These are phyloP conservation scores for Sebastolobus alascanus DNA, from an alignment of 2,797 vertebrate species.

Conservation along the genomic window DNA sequence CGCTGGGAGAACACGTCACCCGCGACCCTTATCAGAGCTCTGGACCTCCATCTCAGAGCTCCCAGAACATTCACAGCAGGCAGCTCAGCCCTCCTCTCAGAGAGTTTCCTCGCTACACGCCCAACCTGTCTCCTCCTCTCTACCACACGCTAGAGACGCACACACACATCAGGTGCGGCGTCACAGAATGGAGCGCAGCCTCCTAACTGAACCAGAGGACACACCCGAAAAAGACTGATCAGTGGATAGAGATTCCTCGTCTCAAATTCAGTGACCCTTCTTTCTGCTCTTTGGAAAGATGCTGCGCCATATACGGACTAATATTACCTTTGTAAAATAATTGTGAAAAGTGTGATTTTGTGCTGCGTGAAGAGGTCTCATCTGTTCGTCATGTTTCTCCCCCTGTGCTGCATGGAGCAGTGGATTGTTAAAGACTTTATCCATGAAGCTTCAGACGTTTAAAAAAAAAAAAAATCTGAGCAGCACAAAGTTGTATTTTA, in stretches of 20 bases:
- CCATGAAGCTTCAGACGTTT: constrained; percentile 17
- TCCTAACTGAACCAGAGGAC: constrained; percentile 85
- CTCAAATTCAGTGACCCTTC: constrained; percentile 32
- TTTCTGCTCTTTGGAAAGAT: constrained; percentile 48
- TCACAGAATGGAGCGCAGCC: constrained; percentile 93
- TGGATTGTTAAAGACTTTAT: constrained; percentile 40
- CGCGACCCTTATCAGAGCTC: constrained; percentile 88
- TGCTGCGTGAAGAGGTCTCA: constrained; percentile 61
- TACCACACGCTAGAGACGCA: constrained; percentile 92
- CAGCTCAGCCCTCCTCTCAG: constrained; percentile 88
- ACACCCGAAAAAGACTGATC: constrained; percentile 31
- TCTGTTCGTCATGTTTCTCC: constrained; percentile 30
- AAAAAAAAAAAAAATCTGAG: constrained; percentile 15
- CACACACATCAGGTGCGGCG: constrained; percentile 86
- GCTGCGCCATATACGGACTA: constrained; percentile 43
- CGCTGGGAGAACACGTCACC: constrained; percentile 83
- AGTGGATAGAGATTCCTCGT: constrained; percentile 39
- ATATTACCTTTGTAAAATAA: constrained; percentile 65
- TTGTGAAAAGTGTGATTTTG: constrained; percentile 70
- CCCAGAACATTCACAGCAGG: constrained; percentile 90
- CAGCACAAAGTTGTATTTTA: constrained; percentile 51
- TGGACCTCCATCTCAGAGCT: constrained; percentile 73
- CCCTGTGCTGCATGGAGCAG: constrained; percentile 47
- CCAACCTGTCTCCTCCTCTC: constrained; percentile 93
- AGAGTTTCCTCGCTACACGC: constrained; percentile 89